phyloP scores from a whole-genome alignment of 1,140 invertebrate genomes.

The Globodera rostochiensis region DNA sequence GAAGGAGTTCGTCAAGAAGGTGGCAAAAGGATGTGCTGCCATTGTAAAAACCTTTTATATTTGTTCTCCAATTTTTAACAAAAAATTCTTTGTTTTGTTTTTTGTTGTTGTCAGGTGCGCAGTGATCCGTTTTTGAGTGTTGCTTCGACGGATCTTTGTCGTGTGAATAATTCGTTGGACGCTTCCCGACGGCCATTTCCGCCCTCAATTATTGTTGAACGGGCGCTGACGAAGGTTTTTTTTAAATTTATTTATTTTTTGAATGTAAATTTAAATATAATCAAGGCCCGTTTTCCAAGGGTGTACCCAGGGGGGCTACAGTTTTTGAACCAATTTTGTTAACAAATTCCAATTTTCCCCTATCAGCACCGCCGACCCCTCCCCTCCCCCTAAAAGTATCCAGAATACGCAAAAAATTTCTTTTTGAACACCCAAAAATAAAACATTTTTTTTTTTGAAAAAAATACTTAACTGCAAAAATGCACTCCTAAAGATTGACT shows the following conservation, averaged over 20 bases:
- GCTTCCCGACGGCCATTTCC: constrained; percentile 15
- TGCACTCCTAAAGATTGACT: too few relatives aligned
- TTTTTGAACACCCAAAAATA: too few relatives aligned
- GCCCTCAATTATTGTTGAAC: constrained; percentile 19
- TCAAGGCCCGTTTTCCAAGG: neutral
- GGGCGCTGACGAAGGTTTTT: constrained; percentile 12
- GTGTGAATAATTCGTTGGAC: constrained; percentile 31
- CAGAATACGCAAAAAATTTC: too few relatives aligned
- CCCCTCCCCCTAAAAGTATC: too few relatives aligned
- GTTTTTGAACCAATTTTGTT: too few relatives aligned
- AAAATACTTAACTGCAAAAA: too few relatives aligned
- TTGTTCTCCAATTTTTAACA: neutral
- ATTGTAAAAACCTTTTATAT: neutral
- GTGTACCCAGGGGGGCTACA: too few relatives aligned
- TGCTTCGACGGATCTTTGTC: constrained; percentile 10
- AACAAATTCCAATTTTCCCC: too few relatives aligned
- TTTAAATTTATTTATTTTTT: neutral
- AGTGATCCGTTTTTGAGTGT: constrained; percentile 15
- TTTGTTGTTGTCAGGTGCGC: constrained; percentile 22
- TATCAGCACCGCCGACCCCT: too few relatives aligned
- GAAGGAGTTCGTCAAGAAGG: constrained; percentile 21
- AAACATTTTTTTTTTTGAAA: too few relatives aligned
- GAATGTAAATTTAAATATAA: neutral
- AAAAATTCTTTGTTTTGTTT: neutral
- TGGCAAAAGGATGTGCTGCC: constrained; percentile 7